A percentile compares a stretch with the other conserved stretches of the same genome.
These are phyloP conservation scores for Prorops nasuta DNA, from an alignment of 1,140 invertebrate species.

Conservation along the genomic window DNA sequence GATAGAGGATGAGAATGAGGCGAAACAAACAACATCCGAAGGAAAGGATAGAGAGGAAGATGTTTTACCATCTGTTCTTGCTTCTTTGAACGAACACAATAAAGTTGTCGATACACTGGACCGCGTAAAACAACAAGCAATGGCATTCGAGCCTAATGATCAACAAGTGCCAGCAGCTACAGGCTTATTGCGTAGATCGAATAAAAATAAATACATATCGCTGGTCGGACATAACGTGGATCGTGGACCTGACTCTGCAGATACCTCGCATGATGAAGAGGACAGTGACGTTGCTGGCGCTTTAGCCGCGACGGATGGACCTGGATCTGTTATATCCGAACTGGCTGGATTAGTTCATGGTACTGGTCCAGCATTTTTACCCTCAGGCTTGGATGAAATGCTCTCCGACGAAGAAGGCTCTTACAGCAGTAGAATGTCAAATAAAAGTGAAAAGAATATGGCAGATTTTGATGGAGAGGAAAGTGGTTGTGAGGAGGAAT, in stretches of 20 bases:
- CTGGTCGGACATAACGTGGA: conserved; percentile 35
- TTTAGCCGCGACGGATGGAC: conserved; percentile 37
- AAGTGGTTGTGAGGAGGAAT: conserved; percentile 82
- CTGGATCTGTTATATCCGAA: conserved; percentile 55
- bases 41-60: conserved; percentile 22
- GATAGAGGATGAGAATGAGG: conserved; percentile 22
- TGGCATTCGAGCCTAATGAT: conserved; percentile 38
- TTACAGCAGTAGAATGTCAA: conserved; percentile 84
- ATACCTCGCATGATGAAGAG: conserved; percentile 51
- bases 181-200: conserved; percentile 27
- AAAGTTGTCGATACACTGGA: conserved; percentile 40
- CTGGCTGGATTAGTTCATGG: conserved; percentile 54
- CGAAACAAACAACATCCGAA: conserved; percentile 29
- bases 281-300: conserved; percentile 49
- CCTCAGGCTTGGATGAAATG: conserved; percentile 61
- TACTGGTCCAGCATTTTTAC: conserved; percentile 41
- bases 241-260: conserved; percentile 40
- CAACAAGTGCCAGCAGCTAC: conserved; percentile 41
- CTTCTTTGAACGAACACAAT: conserved; percentile 22
- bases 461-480: conserved; percentile 93
- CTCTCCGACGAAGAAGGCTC: conserved; percentile 74
- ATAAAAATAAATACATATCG: conserved; percentile 40
- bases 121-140: conserved; percentile 44
- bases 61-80: conserved; percentile 21
- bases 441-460: conserved; percentile 93